Evolutionary conservation across 1,140 invertebrate species (phyloP).

Genomic region (Drosophila aff.): DNA sequence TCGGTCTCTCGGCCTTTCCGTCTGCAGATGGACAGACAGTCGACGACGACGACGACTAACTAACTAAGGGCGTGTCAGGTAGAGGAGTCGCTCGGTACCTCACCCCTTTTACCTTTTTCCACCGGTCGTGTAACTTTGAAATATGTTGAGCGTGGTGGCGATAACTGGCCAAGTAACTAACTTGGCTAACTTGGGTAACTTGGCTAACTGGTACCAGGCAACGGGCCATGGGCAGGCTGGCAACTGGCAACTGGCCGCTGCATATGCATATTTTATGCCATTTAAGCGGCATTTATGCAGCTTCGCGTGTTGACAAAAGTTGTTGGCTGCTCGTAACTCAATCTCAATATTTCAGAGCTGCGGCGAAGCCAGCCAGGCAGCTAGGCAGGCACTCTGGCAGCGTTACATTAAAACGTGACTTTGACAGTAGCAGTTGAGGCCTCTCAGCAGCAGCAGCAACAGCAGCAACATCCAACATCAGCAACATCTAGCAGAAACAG

Average conservation of each 20-base stretch:
- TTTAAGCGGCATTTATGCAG: constrained; percentile 81
- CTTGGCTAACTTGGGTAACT: constrained; percentile 48
- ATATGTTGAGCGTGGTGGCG: constrained; percentile 77
- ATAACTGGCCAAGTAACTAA: constrained; percentile 77
- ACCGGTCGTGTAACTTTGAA: constrained; percentile 78
- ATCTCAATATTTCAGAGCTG: constrained; percentile 77
- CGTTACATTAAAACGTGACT: constrained; percentile 81
- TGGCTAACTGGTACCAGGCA: constrained; percentile 46
- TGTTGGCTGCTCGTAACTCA: constrained; percentile 81
- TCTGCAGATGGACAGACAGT: constrained; percentile 40
- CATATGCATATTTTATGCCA: constrained; percentile 83
- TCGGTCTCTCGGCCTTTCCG: constrained; percentile 7
- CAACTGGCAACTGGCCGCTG: constrained; percentile 53
- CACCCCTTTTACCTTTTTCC: constrained; percentile 7
- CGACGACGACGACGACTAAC: constrained; percentile 64
- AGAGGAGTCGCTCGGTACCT: constrained; percentile 28
- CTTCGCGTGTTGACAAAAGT: constrained; percentile 82
- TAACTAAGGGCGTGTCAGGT: constrained; percentile 79
- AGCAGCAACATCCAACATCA: constrained; percentile 35
- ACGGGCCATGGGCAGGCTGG: constrained; percentile 13
- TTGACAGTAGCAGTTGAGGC: constrained; percentile 79
- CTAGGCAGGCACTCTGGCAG: constrained; percentile 42
- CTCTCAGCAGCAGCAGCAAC: constrained; percentile 54
- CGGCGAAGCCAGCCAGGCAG: constrained; percentile 19
- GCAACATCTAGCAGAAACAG: constrained; percentile 20